Conservation (phyloP, 2,113 vertebrate genomes). For the Cinclus cinclus region DNA sequence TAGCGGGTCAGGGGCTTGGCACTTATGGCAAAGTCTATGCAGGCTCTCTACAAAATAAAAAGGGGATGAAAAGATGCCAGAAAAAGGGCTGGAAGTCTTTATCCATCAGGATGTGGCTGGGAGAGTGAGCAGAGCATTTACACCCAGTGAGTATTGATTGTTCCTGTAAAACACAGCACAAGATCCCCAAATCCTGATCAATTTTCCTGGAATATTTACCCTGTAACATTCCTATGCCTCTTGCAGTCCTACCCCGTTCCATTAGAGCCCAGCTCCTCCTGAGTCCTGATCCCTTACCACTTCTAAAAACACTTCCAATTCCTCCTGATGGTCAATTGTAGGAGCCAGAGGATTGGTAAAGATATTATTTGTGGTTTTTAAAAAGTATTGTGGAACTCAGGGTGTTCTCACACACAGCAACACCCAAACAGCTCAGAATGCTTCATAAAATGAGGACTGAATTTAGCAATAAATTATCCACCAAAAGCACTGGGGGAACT, state of each 20-base stretch:
- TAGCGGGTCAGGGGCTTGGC: slow-evolving; percentile 94
- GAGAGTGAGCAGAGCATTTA: background rate
- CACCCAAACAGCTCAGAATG: background rate
- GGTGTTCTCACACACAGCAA: background rate
- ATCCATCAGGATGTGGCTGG: accelerated
- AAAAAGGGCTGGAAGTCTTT: background rate
- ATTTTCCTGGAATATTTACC: background rate
- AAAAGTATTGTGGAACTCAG: background rate
- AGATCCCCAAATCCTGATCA: background rate
- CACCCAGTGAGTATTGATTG: accelerated
- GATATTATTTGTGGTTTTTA: background rate
- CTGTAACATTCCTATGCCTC: accelerated
- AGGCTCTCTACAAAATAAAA: slow-evolving; percentile 85
- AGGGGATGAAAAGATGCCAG: background rate
- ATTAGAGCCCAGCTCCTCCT: background rate
- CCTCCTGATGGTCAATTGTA: accelerated
- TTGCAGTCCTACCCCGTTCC: background rate
- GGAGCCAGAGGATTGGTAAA: background rate
- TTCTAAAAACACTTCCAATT: background rate
- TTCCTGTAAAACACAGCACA: background rate
- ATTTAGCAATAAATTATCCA: background rate
- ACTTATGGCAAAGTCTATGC: slow-evolving; percentile 96
- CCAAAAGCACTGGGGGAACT: background rate
- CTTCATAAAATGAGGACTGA: background rate
- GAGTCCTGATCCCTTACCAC: background rate